phyloP scores from a whole-genome alignment of 1,140 invertebrate genomes.

The Saccostrea cuccullata region DNA sequence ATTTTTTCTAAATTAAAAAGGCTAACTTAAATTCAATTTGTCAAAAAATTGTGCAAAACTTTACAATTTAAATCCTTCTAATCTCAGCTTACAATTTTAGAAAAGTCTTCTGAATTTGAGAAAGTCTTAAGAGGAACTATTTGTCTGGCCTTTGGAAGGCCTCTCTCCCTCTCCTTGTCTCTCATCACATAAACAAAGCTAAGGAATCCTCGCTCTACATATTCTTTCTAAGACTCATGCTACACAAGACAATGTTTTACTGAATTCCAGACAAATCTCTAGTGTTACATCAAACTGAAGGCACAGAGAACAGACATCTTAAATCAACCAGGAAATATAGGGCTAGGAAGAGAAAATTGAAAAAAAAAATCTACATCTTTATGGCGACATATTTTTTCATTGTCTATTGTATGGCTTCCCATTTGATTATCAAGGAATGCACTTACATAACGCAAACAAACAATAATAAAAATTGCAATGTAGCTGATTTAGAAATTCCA shows the following conservation, averaged over 20 bases:
- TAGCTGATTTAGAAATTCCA: background rate
- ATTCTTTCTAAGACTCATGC: background rate
- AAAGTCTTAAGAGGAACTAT: background rate
- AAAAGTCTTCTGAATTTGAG: background rate
- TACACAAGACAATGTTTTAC: conserved; percentile 14
- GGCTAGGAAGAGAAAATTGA: background rate
- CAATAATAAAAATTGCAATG: background rate
- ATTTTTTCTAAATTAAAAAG: too few species aligned
- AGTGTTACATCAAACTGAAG: background rate
- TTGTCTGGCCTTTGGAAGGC: background rate
- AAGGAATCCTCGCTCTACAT: background rate
- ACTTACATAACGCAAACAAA: background rate
- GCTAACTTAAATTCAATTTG: too few species aligned
- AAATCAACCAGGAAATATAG: background rate
- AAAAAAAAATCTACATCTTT: background rate
- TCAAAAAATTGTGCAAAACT: too few species aligned
- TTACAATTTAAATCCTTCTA: too few species aligned
- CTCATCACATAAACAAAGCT: background rate
- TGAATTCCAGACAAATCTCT: conserved; percentile 21
- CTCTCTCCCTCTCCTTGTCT: background rate
- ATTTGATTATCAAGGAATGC: too few species aligned
- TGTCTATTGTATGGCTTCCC: background rate
- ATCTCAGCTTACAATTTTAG: background rate
- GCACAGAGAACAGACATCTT: background rate
- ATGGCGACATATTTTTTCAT: background rate